Conservation (phyloP, 2,888 invertebrate species). For the Parelbella ahira region DNA sequence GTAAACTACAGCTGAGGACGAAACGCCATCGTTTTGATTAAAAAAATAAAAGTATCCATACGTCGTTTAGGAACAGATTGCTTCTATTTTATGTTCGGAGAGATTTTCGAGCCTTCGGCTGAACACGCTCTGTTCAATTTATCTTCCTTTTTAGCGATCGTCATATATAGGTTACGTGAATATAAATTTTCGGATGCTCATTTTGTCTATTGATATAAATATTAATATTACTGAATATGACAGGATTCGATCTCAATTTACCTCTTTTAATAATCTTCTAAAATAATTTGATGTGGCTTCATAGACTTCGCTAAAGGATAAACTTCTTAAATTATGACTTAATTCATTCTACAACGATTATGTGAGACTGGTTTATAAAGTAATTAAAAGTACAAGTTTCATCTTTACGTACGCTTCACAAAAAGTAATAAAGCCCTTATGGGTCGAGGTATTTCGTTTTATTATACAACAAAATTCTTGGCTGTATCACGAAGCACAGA, state of each 20-base stretch:
- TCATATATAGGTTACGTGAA: constrained; percentile 25
- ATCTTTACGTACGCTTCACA: no score
- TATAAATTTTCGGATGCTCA: constrained; percentile 24
- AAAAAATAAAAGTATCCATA: constrained; percentile 26
- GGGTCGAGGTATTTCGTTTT: constrained; percentile 20
- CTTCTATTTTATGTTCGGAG: constrained; percentile 23
- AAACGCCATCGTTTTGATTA: constrained; percentile 29
- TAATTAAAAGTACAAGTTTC: no score
- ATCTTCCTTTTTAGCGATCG: constrained; percentile 24
- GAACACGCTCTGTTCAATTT: constrained; percentile 24
- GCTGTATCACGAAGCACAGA: constrained; percentile 20
- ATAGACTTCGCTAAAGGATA: background rate
- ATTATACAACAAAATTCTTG: constrained; percentile 20
- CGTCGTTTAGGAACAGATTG: constrained; percentile 25
- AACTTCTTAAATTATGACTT: background rate
- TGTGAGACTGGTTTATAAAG: constrained; percentile 7
- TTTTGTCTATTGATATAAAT: constrained; percentile 19
- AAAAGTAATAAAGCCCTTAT: constrained; percentile 20
- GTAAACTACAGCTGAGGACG: constrained; percentile 29
- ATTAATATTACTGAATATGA: constrained; percentile 19
- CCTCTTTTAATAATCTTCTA: constrained; percentile 7
- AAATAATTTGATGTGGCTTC: constrained; percentile 7
- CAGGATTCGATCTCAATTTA: constrained; percentile 18
- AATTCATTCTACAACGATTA: constrained; percentile 1
- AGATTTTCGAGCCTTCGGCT: constrained; percentile 19